Conservation (phyloP, 2,113 vertebrate species). For the Phrynosoma blainvillii region DNA sequence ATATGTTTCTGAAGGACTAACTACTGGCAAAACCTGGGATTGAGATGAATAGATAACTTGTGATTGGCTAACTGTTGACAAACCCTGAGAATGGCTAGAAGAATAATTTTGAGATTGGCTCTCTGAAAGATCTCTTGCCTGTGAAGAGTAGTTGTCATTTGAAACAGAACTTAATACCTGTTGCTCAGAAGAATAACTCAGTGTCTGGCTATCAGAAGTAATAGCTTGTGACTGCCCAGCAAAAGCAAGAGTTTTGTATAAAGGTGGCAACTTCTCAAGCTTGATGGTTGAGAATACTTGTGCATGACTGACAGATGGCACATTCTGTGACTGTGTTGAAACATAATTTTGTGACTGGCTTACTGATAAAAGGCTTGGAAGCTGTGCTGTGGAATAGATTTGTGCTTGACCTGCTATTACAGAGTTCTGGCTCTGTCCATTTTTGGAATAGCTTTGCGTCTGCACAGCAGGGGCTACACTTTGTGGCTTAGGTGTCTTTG, state of each 20-base stretch:
- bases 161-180: constrained; percentile 82
- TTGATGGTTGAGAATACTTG: constrained; percentile 86
- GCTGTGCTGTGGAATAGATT: constrained; percentile 88
- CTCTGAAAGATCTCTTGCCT: constrained; percentile 86
- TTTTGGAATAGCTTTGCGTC: constrained; percentile 89
- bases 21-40: constrained; percentile 86
- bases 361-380: constrained; percentile 88
- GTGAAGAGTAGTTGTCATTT: constrained; percentile 86
- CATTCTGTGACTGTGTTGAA: constrained; percentile 81
- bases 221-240: constrained; percentile 85
- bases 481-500: constrained; percentile 84
- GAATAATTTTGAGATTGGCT: constrained; percentile 89
- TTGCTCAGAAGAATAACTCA: constrained; percentile 86
- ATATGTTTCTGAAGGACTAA: constrained; percentile 89
- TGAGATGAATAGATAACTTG: constrained; percentile 90
- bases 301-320: constrained; percentile 85
- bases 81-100: constrained; percentile 90
- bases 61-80: constrained; percentile 85
- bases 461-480: constrained; percentile 81
- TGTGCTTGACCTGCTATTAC: constrained; percentile 92
- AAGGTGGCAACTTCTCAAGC: constrained; percentile 87
- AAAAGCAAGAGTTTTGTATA: constrained; percentile 92
- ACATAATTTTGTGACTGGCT: constrained; percentile 90
- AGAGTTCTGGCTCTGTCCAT: constrained; percentile 89
- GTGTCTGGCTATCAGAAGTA: constrained; percentile 86